Conservation (phyloP, 2,113 vertebrate genomes). For the Toxotes jaculatrix region DNA sequence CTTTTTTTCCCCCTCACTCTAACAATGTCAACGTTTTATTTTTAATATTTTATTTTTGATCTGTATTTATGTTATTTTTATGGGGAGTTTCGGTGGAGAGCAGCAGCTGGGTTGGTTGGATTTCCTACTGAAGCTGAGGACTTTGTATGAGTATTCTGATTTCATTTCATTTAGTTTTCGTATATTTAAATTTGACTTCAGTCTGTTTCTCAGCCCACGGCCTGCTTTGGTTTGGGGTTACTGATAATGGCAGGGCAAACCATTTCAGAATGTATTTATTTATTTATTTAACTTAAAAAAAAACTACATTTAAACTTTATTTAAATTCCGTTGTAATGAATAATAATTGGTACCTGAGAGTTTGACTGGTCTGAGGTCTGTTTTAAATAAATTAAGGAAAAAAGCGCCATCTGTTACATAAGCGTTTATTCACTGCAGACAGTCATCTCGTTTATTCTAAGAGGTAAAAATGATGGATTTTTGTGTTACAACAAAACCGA, state of each 20-base stretch:
- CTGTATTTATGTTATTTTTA: not conserved
- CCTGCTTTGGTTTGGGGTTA: not conserved
- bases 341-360: not conserved
- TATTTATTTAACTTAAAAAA: no score
- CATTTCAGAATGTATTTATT: no score
- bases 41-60: not conserved
- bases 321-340: not conserved
- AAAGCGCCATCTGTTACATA: not conserved
- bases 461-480: not conserved
- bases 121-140: not conserved
- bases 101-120: conserved; percentile 1
- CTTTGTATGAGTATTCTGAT: not conserved
- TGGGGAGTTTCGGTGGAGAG: not conserved
- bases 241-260: not conserved
- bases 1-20: accelerated
- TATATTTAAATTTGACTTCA: not conserved
- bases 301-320: not conserved
- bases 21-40: not conserved
- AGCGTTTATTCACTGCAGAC: not conserved
- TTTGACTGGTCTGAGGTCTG: not conserved
- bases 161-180: no score
- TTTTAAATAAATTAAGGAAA: not conserved
- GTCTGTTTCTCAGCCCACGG: not conserved
- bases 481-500: not conserved
- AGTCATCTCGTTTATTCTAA: not conserved